Conservation (phyloP, 2,797 vertebrate species). For the Gymnodraco acuticeps region DNA sequence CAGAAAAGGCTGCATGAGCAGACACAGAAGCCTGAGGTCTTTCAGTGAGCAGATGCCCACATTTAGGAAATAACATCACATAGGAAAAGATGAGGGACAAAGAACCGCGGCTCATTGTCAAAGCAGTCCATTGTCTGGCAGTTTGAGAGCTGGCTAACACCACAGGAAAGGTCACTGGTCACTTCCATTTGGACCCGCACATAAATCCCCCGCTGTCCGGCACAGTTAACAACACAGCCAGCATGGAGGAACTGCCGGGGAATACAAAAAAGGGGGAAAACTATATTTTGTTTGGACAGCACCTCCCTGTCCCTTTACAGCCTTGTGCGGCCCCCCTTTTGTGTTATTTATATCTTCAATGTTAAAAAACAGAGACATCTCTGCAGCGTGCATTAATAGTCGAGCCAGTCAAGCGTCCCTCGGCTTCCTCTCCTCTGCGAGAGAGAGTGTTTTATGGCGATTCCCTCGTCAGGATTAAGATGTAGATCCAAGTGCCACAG, state of each 20-base stretch:
- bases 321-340: slow-evolving; percentile 51
- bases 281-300: slow-evolving; percentile 76
- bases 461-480: slow-evolving; percentile 80
- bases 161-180: slow-evolving; percentile 83
- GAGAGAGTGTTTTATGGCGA: slow-evolving; percentile 76
- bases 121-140: slow-evolving; percentile 75
- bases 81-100: slow-evolving; percentile 75
- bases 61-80: slow-evolving; percentile 79
- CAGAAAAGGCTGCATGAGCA: slow-evolving; percentile 19
- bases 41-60: slow-evolving; percentile 68
- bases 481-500: slow-evolving; percentile 80
- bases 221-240: slow-evolving; percentile 73
- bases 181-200: slow-evolving; percentile 82
- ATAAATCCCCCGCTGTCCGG: slow-evolving; percentile 77
- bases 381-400: slow-evolving; percentile 74
- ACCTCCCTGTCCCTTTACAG: slow-evolving; percentile 75
- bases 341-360: slow-evolving; percentile 83
- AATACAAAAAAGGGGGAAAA: slow-evolving; percentile 64
- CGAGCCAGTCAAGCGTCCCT: slow-evolving; percentile 62
- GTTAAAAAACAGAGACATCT: slow-evolving; percentile 83
- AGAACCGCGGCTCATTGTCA: slow-evolving; percentile 73
- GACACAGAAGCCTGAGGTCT: slow-evolving; percentile 59
- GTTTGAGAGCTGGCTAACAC: slow-evolving; percentile 72
- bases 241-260: slow-evolving; percentile 58
- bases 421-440: slow-evolving; percentile 64